phyloP scores from a whole-genome alignment of 2,113 vertebrate species.

The Podiceps cristatus region DNA sequence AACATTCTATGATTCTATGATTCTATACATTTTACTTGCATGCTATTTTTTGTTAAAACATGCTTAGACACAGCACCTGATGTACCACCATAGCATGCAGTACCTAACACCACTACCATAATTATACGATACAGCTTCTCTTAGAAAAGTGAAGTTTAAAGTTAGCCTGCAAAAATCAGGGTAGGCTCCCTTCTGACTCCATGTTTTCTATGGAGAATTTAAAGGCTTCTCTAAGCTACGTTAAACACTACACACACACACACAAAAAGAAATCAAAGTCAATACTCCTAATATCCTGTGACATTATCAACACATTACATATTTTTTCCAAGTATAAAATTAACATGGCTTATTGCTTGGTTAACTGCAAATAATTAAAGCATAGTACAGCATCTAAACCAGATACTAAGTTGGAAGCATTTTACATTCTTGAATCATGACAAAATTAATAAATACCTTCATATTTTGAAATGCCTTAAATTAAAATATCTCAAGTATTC shows the following conservation, averaged over 20 bases:
- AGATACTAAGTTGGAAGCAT: not conserved
- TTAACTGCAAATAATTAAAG: not conserved
- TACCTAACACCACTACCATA: not conserved
- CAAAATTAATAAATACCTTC: not conserved
- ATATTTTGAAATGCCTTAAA: not conserved
- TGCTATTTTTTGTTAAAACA: not conserved
- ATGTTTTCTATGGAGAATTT: not conserved
- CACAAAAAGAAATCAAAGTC: not conserved
- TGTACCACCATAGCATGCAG: rapidly evolving
- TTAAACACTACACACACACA: not conserved
- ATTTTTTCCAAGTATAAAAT: not conserved
- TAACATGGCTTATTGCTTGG: not conserved
- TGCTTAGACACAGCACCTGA: not conserved
- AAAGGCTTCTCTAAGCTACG: not conserved
- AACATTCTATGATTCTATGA: no score
- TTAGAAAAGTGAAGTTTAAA: not conserved
- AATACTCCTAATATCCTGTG: not conserved
- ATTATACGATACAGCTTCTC: not conserved
- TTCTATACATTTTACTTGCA: not conserved
- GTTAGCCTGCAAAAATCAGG: not conserved
- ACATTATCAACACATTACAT: not conserved
- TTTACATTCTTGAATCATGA: not conserved
- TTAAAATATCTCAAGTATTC: not conserved
- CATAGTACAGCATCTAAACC: not conserved
- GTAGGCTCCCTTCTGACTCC: not conserved